Conservation (phyloP, 1,140 invertebrate species). For the Colletes latitarsis region DNA sequence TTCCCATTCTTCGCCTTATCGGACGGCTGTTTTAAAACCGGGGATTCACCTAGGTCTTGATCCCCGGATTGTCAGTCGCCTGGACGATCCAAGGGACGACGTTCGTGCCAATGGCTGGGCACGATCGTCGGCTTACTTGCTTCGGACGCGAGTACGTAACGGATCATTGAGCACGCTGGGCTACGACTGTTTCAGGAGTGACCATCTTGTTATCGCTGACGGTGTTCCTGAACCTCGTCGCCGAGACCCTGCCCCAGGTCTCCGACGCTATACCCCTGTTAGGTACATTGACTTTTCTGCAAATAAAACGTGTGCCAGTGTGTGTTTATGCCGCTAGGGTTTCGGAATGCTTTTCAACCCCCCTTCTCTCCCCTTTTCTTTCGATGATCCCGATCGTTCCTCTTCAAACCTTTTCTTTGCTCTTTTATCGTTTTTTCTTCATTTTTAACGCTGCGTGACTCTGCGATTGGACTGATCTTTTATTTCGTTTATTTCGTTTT, state of each 20-base stretch:
- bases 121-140: conserved; percentile 43
- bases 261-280: conserved; percentile 97
- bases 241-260: conserved; percentile 96
- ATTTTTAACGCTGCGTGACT: no score
- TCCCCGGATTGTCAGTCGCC: conserved; percentile 30
- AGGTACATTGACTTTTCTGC: conserved; percentile 84
- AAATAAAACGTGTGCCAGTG: conserved; percentile 9
- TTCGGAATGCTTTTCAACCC: background rate
- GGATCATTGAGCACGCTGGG: conserved; percentile 67
- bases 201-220: conserved; percentile 99
- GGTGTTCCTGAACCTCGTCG: conserved; percentile 98
- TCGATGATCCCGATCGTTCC: background rate
- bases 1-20: conserved; percentile 9
- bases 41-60: conserved; percentile 32
- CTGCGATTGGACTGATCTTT: no score
- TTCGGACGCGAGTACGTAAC: conserved; percentile 29
- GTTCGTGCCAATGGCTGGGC: conserved; percentile 28
- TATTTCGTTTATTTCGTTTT: no score
- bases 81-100: conserved; percentile 29
- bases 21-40: background rate
- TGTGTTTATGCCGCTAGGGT: background rate
- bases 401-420: background rate
- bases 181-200: conserved; percentile 94
- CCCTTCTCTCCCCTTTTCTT: background rate
- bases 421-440: no score